Evolutionary conservation across 2,888 invertebrate genomes (phyloP).

Genomic region (Drosophila fungiperda): DNA sequence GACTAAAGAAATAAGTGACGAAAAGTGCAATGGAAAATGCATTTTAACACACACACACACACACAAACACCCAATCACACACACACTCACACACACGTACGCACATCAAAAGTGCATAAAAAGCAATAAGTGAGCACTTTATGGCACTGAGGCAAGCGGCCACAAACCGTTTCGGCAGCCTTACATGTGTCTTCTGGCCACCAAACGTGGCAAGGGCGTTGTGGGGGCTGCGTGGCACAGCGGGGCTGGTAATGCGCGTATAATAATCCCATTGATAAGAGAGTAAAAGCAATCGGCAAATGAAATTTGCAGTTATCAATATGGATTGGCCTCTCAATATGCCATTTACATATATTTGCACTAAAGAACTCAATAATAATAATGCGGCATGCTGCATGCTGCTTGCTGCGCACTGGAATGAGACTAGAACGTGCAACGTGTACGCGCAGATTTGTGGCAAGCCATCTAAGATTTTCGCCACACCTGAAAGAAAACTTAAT

Average conservation of each 20-base stretch:
- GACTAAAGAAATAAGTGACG: slow-evolving; percentile 66
- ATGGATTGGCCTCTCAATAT: slow-evolving; percentile 15
- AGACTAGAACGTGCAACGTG: neutral
- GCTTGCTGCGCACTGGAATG: neutral
- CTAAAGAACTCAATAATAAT: slow-evolving; percentile 9
- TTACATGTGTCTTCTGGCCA: slow-evolving; percentile 57
- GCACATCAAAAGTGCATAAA: slow-evolving; percentile 74
- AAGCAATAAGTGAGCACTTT: slow-evolving; percentile 74
- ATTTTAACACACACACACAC: slow-evolving; percentile 49
- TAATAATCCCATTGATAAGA: slow-evolving; percentile 65
- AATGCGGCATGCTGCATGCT: neutral
- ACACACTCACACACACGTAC: slow-evolving; percentile 8
- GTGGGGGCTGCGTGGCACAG: neutral
- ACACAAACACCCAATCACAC: neutral
- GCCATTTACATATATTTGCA: neutral
- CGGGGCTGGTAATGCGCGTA: slow-evolving; percentile 21
- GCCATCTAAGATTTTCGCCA: neutral
- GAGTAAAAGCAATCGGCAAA: slow-evolving; percentile 52
- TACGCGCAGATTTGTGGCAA: neutral
- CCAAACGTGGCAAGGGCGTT: neutral
- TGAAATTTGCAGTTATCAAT: slow-evolving; percentile 48
- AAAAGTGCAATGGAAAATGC: slow-evolving; percentile 72
- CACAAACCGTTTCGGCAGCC: slow-evolving; percentile 64
- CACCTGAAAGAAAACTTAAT: neutral
- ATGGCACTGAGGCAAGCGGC: slow-evolving; percentile 62